A percentile compares a stretch with the other conserved stretches of the same genome.
These are phyloP conservation scores for Drosophila borborema DNA, from an alignment of 2,888 invertebrate genomes.

Conservation along the genomic window DNA sequence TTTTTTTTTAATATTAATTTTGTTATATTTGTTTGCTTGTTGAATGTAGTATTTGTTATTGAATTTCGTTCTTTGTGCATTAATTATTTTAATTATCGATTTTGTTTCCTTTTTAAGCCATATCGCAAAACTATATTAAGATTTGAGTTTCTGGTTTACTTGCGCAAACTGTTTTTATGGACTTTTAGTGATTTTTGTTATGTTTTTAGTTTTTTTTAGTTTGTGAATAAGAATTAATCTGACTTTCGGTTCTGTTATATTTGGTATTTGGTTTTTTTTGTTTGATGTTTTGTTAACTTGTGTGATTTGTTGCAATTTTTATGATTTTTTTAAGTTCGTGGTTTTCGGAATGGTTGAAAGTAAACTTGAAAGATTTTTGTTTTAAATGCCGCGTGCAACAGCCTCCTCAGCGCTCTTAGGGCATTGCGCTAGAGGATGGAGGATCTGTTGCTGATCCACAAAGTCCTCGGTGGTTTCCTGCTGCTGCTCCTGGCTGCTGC, in stretches of 20 bases:
- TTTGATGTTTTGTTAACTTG: slow-evolving; percentile 44
- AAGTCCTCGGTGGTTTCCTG: slow-evolving; percentile 58
- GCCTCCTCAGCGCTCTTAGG: slow-evolving; percentile 60
- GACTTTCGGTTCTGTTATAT: slow-evolving; percentile 73
- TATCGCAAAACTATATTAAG: slow-evolving; percentile 44
- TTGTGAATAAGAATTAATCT: slow-evolving; percentile 73
- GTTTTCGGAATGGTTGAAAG: slow-evolving; percentile 53
- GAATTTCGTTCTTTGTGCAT: slow-evolving; percentile 9
- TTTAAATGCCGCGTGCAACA: slow-evolving; percentile 62
- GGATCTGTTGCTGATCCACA: slow-evolving; percentile 61
- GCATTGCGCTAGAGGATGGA: slow-evolving; percentile 60
- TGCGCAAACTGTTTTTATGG: slow-evolving; percentile 44
- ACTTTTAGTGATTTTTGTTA: not conserved
- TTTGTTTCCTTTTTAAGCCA: slow-evolving; percentile 41
- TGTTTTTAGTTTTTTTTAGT: slow-evolving; percentile 30
- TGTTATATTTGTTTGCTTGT: slow-evolving; percentile 21
- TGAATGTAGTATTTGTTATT: slow-evolving; percentile 17
- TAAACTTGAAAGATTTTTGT: slow-evolving; percentile 54
- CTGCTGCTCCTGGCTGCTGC: slow-evolving; percentile 57
- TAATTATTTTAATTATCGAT: not conserved
- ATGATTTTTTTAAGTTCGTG: slow-evolving; percentile 20
- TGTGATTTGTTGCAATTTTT: slow-evolving; percentile 36
- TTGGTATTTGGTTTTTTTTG: slow-evolving; percentile 31
- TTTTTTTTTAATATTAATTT: slow-evolving; percentile 28
- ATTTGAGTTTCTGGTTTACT: slow-evolving; percentile 26